Evolutionary conservation across 2,113 vertebrate species (phyloP).

Genomic region (Psammodynastes pulverulentus): DNA sequence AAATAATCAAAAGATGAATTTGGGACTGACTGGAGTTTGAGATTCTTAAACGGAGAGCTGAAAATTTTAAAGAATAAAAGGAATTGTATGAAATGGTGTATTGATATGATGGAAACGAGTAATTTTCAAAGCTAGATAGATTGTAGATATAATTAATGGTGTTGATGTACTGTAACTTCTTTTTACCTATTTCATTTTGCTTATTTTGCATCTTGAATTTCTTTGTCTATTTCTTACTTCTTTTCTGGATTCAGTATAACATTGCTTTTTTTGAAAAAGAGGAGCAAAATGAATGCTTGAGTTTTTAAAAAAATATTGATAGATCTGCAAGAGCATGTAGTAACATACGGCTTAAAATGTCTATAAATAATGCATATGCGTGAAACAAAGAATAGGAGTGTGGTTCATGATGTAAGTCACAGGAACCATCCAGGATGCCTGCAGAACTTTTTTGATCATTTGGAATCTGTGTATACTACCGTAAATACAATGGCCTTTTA

Average conservation of each 20-base stretch:
- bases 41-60: not conserved
- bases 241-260: not conserved
- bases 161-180: not conserved
- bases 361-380: slow-evolving; percentile 62
- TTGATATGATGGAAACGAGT: not conserved
- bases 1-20: not conserved
- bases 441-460: slow-evolving; percentile 36
- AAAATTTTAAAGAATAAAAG: not conserved
- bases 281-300: not conserved
- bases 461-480: slow-evolving; percentile 29
- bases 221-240: not conserved
- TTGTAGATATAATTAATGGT: not conserved
- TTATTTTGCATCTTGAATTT: not conserved
- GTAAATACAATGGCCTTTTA: slow-evolving; percentile 18
- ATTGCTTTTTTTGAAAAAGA: not conserved
- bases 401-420: slow-evolving; percentile 4
- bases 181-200: not conserved
- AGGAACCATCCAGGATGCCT: slow-evolving; percentile 25
- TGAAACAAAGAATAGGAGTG: slow-evolving; percentile 25
- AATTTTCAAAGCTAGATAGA: not conserved
- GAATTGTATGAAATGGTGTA: not conserved
- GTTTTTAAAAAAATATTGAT: not conserved
- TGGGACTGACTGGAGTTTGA: not conserved
- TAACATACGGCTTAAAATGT: slow-evolving; percentile 35
- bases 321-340: slow-evolving; percentile 28